A percentile compares a stretch with the other conserved stretches of the same genome.
Evolutionary conservation across 2,113 vertebrate genomes (phyloP).

Genomic region (Trinectes maculatus): DNA sequence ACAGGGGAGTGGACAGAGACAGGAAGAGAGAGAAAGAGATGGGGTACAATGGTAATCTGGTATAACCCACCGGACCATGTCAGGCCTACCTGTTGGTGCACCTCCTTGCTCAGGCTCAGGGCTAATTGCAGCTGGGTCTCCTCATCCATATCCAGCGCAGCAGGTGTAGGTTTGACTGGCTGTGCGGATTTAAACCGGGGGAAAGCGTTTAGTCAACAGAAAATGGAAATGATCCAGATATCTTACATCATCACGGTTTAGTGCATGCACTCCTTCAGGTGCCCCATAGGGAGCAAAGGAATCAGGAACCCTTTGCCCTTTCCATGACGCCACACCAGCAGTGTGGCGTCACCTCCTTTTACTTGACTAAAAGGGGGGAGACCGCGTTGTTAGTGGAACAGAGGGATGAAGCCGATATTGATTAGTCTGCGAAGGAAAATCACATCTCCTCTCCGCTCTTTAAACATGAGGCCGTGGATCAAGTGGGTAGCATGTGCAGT

Average conservation of each 20-base stretch:
- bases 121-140: constrained; percentile 81
- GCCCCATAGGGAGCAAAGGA: constrained; percentile 28
- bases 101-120: constrained; percentile 82
- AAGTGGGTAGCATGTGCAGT: constrained; percentile 50
- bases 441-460: constrained; percentile 22
- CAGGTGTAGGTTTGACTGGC: constrained; percentile 48
- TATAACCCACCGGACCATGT: constrained; percentile 8
- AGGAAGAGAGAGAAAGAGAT: background rate
- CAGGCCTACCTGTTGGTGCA: constrained; percentile 77
- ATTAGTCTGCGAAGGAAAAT: constrained; percentile 46
- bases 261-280: constrained; percentile 51
- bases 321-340: constrained; percentile 32
- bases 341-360: constrained; percentile 23
- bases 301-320: constrained; percentile 2
- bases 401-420: constrained; percentile 23
- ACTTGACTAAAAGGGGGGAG: constrained; percentile 32
- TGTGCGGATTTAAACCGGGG: constrained; percentile 28
- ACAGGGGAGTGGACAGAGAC: constrained; percentile 23
- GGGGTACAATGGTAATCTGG: constrained; percentile 14
- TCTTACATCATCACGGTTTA: constrained; percentile 7
- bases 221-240: background rate
- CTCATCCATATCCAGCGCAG: constrained; percentile 74
- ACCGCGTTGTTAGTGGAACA: constrained; percentile 62
- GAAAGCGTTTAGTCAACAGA: constrained; percentile 12
- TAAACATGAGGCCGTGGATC: constrained; percentile 8